These are phyloP conservation scores for Mystacides longicornis DNA, from an alignment of 2,888 invertebrate species.

Conservation along the genomic window DNA sequence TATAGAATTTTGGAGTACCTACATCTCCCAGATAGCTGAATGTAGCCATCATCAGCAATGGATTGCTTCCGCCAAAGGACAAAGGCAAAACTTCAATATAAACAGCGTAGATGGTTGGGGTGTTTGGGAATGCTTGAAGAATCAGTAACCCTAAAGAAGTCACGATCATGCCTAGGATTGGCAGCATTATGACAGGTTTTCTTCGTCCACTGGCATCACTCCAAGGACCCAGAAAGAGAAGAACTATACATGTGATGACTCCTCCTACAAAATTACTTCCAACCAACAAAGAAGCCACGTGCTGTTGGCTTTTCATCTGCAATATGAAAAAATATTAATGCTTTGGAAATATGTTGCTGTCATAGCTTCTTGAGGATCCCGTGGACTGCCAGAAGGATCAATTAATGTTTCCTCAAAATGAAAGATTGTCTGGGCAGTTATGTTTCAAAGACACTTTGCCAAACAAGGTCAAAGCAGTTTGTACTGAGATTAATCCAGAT, in stretches of 20 bases:
- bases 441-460: no score
- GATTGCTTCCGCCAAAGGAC: slow-evolving; percentile 61
- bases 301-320: slow-evolving; percentile 18
- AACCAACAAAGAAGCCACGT: slow-evolving; percentile 9
- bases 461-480: no score
- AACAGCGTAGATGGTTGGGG: slow-evolving; percentile 39
- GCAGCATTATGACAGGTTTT: slow-evolving; percentile 50
- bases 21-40: slow-evolving; percentile 75
- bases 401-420: no score
- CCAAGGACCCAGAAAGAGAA: slow-evolving; percentile 56
- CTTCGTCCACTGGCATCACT: slow-evolving; percentile 52
- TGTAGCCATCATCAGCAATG: slow-evolving; percentile 65
- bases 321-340: background rate
- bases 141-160: slow-evolving; percentile 44
- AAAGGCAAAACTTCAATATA: slow-evolving; percentile 53
- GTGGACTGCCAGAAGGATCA: no score
- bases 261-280: slow-evolving; percentile 12
- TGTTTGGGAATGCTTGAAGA: slow-evolving; percentile 41
- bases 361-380: background rate
- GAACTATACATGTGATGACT: slow-evolving; percentile 30
- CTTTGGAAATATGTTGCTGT: background rate
- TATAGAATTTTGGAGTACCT: no score
- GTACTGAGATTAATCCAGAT: no score
- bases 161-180: slow-evolving; percentile 47
- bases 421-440: no score